Percentiles rank a stretch among this genome's conserved stretches.
Evolutionary conservation across 1,140 invertebrate genomes (phyloP).

Genomic region (Microplitis mediator): DNA sequence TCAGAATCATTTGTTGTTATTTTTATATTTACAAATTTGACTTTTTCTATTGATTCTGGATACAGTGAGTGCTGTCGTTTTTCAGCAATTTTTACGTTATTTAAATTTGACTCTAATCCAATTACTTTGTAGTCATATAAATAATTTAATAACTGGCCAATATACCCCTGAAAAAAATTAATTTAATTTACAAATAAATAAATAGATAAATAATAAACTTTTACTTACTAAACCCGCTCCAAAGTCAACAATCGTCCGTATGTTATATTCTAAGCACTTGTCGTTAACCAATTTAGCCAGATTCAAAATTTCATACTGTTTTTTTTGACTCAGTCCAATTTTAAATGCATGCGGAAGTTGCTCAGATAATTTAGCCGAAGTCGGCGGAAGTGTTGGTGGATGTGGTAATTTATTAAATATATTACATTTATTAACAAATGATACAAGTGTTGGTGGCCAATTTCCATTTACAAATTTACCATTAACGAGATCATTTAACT

Average conservation of each 20-base stretch:
- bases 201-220: neutral
- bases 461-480: constrained; percentile 42
- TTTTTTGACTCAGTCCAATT: constrained; percentile 66
- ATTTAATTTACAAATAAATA: neutral
- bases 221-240: constrained; percentile 76
- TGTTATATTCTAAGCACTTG: constrained; percentile 61
- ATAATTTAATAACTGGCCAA: constrained; percentile 73
- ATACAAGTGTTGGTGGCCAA: constrained; percentile 55
- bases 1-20: constrained; percentile 58
- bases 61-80: constrained; percentile 67
- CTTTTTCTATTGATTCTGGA: constrained; percentile 57
- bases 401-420: constrained; percentile 41
- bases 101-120: constrained; percentile 72
- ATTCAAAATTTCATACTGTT: constrained; percentile 72
- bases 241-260: constrained; percentile 75
- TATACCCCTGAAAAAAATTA: constrained; percentile 69
- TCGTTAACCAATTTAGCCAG: constrained; percentile 66
- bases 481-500: constrained; percentile 59
- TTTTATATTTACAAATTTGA: constrained; percentile 67
- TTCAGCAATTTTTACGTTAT: constrained; percentile 69
- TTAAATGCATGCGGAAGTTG: constrained; percentile 46
- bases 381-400: neutral
- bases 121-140: constrained; percentile 71
- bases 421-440: constrained; percentile 55
- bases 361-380: constrained; percentile 19